These are phyloP conservation scores for Lanistes nyassanus DNA, from an alignment of 1,140 invertebrate species.

Conservation along the genomic window DNA sequence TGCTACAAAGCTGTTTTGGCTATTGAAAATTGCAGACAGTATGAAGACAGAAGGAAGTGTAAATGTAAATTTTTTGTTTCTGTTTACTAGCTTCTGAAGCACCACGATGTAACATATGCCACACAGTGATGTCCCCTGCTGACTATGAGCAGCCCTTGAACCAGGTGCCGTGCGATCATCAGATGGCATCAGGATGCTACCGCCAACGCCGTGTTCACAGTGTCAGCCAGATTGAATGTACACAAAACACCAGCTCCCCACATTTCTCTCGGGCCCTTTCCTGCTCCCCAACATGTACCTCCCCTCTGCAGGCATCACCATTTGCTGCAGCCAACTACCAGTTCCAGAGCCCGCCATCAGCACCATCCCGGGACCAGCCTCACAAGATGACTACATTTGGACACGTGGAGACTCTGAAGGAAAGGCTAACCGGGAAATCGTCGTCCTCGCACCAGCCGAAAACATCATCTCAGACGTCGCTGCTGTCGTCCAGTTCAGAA, in stretches of 20 bases:
- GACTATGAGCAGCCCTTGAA: slow-evolving; percentile 30
- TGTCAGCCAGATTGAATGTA: slow-evolving; percentile 56
- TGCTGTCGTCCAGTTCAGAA: slow-evolving; percentile 57
- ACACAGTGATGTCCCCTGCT: slow-evolving; percentile 22
- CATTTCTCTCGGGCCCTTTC: slow-evolving; percentile 6
- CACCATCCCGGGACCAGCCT: slow-evolving; percentile 22
- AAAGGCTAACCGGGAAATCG: slow-evolving; percentile 33
- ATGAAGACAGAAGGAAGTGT: no score
- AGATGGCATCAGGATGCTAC: slow-evolving; percentile 41
- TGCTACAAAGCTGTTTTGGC: no score
- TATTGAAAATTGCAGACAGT: no score
- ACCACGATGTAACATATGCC: slow-evolving; percentile 16
- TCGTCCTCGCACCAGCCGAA: slow-evolving; percentile 40
- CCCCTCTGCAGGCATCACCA: not conserved
- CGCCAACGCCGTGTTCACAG: slow-evolving; percentile 59
- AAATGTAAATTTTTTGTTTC: no score
- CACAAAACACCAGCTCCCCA: not conserved
- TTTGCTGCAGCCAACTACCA: not conserved
- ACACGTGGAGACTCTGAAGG: slow-evolving; percentile 33
- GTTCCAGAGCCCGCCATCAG: slow-evolving; percentile 6
- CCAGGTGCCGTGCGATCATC: slow-evolving; percentile 25
- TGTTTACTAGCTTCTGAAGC: slow-evolving; percentile 1
- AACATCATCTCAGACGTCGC: slow-evolving; percentile 54
- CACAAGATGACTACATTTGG: slow-evolving; percentile 17
- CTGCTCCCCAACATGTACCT: slow-evolving; percentile 3